Evolutionary conservation across 2,113 vertebrate species (phyloP).

Genomic region (Cryptomyrus ogoouensis): DNA sequence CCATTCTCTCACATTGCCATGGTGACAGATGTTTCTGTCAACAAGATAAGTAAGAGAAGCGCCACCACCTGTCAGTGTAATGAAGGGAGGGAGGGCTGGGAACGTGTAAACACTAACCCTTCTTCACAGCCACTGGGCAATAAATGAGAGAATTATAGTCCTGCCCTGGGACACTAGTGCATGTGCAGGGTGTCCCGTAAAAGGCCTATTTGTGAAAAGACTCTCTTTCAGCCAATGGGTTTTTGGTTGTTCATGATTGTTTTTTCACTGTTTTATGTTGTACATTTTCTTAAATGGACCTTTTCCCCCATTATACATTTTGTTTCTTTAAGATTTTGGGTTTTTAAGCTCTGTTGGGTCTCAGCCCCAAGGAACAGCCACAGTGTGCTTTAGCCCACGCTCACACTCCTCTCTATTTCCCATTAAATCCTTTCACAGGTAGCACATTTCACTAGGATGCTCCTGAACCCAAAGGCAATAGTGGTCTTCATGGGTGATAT

Average conservation of each 20-base stretch:
- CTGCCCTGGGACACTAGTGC: neutral
- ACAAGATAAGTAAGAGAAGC: neutral
- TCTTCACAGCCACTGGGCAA: slow-evolving; percentile 18
- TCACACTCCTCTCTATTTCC: neutral
- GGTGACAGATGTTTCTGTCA: slow-evolving; percentile 14
- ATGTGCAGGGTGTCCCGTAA: neutral
- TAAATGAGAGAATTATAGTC: slow-evolving; percentile 18
- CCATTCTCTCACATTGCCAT: slow-evolving; percentile 16
- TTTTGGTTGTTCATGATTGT: neutral
- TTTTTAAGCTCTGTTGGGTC: neutral
- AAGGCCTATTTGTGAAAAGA: neutral
- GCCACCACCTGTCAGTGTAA: neutral
- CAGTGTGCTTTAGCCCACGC: neutral
- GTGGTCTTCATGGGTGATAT: neutral
- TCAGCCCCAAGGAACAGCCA: neutral
- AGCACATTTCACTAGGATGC: neutral
- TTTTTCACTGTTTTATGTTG: neutral
- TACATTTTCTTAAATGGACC: neutral
- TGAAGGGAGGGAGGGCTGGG: slow-evolving; percentile 7
- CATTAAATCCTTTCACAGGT: neutral
- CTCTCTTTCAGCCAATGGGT: neutral
- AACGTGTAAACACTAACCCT: slow-evolving; percentile 31
- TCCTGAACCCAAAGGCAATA: neutral
- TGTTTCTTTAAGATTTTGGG: neutral
- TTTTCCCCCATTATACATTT: neutral